Evolutionary conservation across 2,797 vertebrate species (phyloP), one percentile per base, ranked within the genome.

Genomic region (Hoplostethus atlanticus): DNA sequence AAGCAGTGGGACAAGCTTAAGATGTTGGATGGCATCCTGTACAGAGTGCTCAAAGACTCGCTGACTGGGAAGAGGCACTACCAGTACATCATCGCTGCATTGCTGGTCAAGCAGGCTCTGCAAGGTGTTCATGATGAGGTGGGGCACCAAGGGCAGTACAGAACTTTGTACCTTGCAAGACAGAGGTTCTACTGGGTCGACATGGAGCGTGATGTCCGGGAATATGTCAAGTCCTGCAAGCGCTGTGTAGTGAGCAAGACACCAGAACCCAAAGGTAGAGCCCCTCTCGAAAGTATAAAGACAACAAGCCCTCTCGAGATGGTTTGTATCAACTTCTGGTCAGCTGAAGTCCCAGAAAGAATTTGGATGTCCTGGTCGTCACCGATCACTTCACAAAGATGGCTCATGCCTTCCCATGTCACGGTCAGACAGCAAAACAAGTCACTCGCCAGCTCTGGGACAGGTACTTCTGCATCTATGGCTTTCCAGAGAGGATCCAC

Each of bases 401-500:
- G n/a, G n/a, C n/a, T n/a, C n/a, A n/a, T n/a, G n/a, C n/a, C 53
- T 60, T 69, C 21, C 21, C 47, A 8, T 69, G 66, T 28, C 47
- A 55, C n/a, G 31, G 73, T 5, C 64, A 78, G 54, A 55, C 60
- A 1, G 70, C 60, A 31, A 64, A 68, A 10, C 40, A 68, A 31
- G 46, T 74, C 3, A 56, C 56, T 1, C 70, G 44, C 15, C 4
- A 5, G 1, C 83, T 16, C 83, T n/a, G n/a, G n/a, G n/a, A n/a
- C n/a, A n/a, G n/a, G n/a, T n/a, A n/a, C n/a, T n/a, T n/a, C n/a
- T n/a, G 80, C 55, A 48, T 85, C 0, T 85, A 44, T 16, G 65
- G 80, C 0, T 83, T 77, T 9, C 77, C 16, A 0, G 66, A 81
- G 25, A 65, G 71, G 30, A 85, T 83, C 0, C 64, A 83, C 1